Percentiles rank a stretch among this genome's conserved stretches.
phyloP scores from a whole-genome alignment of 2,888 invertebrate genomes.

The Phyto melanocephala region DNA sequence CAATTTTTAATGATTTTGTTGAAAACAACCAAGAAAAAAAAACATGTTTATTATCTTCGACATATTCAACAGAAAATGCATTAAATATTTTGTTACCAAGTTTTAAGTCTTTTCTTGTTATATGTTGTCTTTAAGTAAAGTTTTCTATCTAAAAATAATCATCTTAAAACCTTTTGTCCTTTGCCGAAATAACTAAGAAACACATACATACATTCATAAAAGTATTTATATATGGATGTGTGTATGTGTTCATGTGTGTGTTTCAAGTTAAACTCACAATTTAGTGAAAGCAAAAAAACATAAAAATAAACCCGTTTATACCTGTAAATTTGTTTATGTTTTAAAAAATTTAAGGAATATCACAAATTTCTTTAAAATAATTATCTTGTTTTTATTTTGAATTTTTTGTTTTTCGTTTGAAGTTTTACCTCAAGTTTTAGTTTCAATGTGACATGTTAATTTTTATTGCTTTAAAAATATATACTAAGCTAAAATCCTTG shows the following conservation, averaged over 20 bases:
- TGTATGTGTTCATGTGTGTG: background rate
- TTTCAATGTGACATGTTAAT: background rate
- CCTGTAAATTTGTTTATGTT: background rate
- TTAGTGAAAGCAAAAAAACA: background rate
- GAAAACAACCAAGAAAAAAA: background rate
- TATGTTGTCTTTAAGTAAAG: background rate
- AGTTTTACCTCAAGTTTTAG: background rate
- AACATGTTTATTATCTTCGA: conserved; percentile 32
- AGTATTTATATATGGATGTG: too few relatives aligned
- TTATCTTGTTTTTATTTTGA: background rate
- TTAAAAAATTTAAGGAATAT: background rate
- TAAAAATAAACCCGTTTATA: background rate
- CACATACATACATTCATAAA: too few relatives aligned
- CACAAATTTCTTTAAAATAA: background rate
- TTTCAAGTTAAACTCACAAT: background rate
- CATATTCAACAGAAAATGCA: conserved; percentile 12
- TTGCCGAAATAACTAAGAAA: conserved; percentile 11
- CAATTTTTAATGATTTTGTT: background rate
- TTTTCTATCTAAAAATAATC: conserved; percentile 25
- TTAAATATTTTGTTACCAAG: conserved; percentile 15
- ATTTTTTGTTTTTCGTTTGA: background rate
- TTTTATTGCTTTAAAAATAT: background rate
- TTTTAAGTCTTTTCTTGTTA: background rate
- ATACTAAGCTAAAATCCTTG: background rate
- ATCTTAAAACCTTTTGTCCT: conserved; percentile 39